Evolutionary conservation across 2,888 invertebrate species (phyloP), one percentile per base, ranked within the genome.

Genomic region (Acleris sparsana): DNA sequence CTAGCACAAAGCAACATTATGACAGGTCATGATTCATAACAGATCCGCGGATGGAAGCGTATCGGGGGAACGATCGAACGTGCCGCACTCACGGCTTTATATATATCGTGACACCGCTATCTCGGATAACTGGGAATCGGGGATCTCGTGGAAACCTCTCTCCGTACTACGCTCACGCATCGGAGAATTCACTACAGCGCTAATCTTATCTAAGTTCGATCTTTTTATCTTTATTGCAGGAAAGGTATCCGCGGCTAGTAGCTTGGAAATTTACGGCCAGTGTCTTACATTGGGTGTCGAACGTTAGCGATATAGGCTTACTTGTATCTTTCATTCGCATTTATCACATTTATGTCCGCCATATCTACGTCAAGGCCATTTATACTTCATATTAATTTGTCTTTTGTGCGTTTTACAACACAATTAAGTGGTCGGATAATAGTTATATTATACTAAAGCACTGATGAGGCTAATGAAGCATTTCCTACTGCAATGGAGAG

Each of bases 101-200:
- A 77, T 77, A 76, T 80, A 81, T 80, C 83, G 78, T 78, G 82
- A 79, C 79, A 76, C 67, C 70, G 70, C 78, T 78, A 86, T 85
- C 83, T 81, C 71, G 69, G 73, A 78, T 75, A 73, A 73, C 73
- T 69, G 70, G 72, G 75, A 79, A 83, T 80, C 78, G 72, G 74
- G 78, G 74, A 80, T 78, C 80, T 80, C 80, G 78, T 77, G 75
- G 77, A 80, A 82, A 73, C 74, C 75, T 79, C 78, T 76, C 79
- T 76, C 75, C 70, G 61, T 72, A 74, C 62, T 65, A 78, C 75
- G 73, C 77, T 75, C 78, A 75, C 75, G 79, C 75, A 77, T 78
- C 70, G 67, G 43, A 77, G 75, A 75, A 76, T 71, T 75, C 77
- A 76, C 73, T 71, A 70, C 78, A 75, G 75, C 78, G 79, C 81